A percentile compares a stretch with the other conserved stretches of the same genome.
Evolutionary conservation across 2,113 vertebrate genomes (phyloP).

Genomic region (Pongo abelii): DNA sequence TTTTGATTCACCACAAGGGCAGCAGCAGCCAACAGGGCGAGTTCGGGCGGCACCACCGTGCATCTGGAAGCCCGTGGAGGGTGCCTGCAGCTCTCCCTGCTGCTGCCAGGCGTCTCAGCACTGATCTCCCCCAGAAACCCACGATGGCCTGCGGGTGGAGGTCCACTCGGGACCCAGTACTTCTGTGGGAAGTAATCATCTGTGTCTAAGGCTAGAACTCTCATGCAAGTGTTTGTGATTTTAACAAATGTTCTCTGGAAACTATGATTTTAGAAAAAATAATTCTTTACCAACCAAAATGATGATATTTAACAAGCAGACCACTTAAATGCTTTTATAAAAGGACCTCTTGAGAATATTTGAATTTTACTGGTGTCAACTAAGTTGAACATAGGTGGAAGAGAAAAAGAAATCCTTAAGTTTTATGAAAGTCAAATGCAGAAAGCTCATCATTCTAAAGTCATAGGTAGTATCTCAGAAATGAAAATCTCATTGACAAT

Average conservation of each 20-base stretch:
- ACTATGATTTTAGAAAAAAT: not conserved
- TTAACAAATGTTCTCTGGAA: not conserved
- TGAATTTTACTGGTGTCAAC: rapidly evolving
- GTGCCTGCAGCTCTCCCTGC: rapidly evolving
- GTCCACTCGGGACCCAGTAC: not conserved
- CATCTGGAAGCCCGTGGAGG: rapidly evolving
- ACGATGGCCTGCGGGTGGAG: rapidly evolving
- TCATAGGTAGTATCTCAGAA: not conserved
- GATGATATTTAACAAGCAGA: not conserved
- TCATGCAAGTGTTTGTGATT: rapidly evolving
- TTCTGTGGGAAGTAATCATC: not conserved
- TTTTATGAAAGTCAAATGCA: rapidly evolving
- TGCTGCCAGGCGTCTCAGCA: rapidly evolving
- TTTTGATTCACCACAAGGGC: not conserved
- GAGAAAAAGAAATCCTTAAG: rapidly evolving
- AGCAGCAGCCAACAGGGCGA: not conserved
- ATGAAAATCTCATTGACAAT: rapidly evolving
- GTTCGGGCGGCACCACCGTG: rapidly evolving
- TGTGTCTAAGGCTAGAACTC: not conserved
- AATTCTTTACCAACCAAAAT: not conserved
- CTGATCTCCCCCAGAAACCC: too few relatives aligned
- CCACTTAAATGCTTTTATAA: rapidly evolving
- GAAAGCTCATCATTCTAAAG: rapidly evolving
- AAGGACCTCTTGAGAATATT: not conserved
- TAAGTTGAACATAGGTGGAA: not conserved